Conservation (phyloP, 2,888 invertebrate genomes). For the Norana najaformis region DNA sequence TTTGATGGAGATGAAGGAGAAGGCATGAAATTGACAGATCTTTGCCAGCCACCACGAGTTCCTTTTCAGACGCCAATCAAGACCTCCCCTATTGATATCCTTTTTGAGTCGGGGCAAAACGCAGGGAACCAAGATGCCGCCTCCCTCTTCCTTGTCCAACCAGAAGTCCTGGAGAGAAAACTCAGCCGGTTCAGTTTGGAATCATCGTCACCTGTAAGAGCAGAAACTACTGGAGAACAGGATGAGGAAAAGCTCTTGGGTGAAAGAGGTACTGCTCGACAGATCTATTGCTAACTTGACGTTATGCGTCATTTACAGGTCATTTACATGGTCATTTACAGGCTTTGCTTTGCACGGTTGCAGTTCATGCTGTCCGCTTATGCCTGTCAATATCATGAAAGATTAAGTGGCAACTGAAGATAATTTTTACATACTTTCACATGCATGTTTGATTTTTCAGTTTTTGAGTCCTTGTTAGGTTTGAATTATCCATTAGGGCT, state of each 20-base stretch:
- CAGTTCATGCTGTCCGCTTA: neutral
- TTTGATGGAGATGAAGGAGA: conserved; percentile 38
- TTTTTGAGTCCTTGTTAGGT: neutral
- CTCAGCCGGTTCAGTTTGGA: conserved; percentile 32
- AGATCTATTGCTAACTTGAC: neutral
- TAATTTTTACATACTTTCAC: neutral
- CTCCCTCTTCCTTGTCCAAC: conserved; percentile 8
- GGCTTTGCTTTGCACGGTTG: neutral
- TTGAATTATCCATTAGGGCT: neutral
- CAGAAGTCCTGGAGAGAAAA: conserved; percentile 34
- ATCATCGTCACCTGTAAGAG: conserved; percentile 18
- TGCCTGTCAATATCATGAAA: neutral
- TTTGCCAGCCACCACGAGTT: conserved; percentile 27
- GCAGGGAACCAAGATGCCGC: neutral
- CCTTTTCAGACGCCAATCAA: conserved; percentile 37
- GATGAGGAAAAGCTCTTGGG: neutral
- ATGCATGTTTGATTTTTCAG: neutral
- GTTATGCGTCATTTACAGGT: neutral
- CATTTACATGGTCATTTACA: conserved; percentile 3
- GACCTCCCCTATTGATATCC: conserved; percentile 39
- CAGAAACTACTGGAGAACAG: conserved; percentile 18
- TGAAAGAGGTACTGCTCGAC: neutral
- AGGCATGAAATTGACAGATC: conserved; percentile 29
- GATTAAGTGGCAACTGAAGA: neutral
- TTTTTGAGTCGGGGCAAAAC: conserved; percentile 37